Evolutionary conservation across 1,140 invertebrate genomes (phyloP), one percentile per base, ranked within the genome.

Genomic region (Saxidomus purpurata): DNA sequence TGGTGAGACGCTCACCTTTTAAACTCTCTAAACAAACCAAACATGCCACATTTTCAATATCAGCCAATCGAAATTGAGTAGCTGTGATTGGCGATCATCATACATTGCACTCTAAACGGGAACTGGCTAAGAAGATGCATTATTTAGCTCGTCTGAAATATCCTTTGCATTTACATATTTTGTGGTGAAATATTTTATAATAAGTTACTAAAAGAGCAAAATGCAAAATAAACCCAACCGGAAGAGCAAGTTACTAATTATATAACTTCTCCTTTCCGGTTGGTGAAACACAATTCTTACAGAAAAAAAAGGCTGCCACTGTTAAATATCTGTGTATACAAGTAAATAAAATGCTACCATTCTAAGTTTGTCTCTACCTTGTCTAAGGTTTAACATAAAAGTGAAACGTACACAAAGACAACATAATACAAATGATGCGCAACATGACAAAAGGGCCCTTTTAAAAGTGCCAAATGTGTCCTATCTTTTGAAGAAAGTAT

Each of bases 261-360:
- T 4, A 34, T 25, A 36, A 11, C 31, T 80, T 80, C 9, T 55
- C 76, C 31, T 49, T 55, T 25, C 49, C 17, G 6, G 19, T 55
- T 4, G 52, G 13, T 1, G 19, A 34, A 15, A 28, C 28, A 55
- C 31, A 28, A 6, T 55, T 52, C 17, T 28, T 34, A 49, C 13
- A 55, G 25, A 80, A 55, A 1, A 28, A 17, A 55, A 80, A 28
- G 0, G 11, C 59, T 76, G 67, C 83, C 28, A 86, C 28, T 47
- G 25, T 34, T 28, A 86, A 76, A 59, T 76, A 28, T 76, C 83
- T 15, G 59, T 28, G 47, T 86, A 86, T n/a, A 77, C 8, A 8
- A 86, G 11, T 8, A 86, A 9, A 86, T 86, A 86, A 76, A 86
- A 86, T 8, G 71, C 28, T 2, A 40, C 3, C 67, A 86, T 86